phyloP scores from a whole-genome alignment of 2,113 vertebrate species.

The Macquaria australasica region DNA sequence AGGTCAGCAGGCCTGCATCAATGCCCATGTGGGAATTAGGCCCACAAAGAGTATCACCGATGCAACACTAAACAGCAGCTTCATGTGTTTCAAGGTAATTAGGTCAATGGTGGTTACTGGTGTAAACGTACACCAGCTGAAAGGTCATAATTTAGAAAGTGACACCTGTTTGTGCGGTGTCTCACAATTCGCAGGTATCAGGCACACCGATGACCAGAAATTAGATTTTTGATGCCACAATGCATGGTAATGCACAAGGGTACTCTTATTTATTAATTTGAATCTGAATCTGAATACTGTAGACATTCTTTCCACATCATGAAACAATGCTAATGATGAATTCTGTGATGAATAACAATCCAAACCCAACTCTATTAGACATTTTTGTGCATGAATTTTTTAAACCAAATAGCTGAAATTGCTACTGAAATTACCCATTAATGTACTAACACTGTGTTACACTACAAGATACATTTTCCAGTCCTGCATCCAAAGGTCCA shows the following conservation, averaged over 20 bases:
- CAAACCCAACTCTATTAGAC: background rate
- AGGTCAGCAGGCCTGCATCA: background rate
- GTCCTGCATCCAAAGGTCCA: background rate
- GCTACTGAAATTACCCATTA: background rate
- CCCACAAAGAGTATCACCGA: background rate
- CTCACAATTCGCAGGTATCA: constrained; percentile 23
- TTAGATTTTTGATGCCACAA: background rate
- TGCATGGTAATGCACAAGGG: background rate
- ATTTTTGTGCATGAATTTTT: background rate
- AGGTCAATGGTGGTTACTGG: constrained; percentile 65
- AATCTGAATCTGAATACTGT: background rate
- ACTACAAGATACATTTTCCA: background rate
- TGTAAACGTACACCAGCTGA: constrained; percentile 61
- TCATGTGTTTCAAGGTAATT: constrained; percentile 65
- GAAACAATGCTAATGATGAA: background rate
- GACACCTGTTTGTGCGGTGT: constrained; percentile 35
- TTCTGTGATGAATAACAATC: background rate
- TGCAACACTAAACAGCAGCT: constrained; percentile 32
- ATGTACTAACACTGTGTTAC: background rate
- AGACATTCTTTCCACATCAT: background rate
- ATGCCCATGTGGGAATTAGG: background rate
- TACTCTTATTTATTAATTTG: background rate
- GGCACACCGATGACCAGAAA: constrained; percentile 17
- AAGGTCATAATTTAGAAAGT: constrained; percentile 62
- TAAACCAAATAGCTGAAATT: background rate